phyloP scores from a whole-genome alignment of 2,888 invertebrate species.

The Perdita meconis region DNA sequence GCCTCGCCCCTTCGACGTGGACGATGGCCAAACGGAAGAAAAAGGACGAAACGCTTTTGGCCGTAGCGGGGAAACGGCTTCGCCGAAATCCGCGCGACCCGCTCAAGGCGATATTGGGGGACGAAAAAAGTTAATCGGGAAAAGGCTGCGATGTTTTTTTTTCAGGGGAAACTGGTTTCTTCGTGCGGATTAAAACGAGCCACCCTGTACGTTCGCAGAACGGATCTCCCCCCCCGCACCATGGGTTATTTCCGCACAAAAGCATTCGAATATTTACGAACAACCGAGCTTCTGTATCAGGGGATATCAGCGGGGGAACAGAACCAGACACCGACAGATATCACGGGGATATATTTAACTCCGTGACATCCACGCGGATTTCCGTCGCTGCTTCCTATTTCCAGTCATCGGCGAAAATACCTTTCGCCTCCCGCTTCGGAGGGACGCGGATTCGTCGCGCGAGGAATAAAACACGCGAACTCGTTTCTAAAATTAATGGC shows the following conservation, averaged over 20 bases:
- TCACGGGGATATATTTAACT: conserved; percentile 42
- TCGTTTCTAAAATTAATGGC: neutral
- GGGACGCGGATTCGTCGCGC: neutral
- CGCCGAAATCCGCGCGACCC: too few species aligned
- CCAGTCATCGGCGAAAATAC: conserved; percentile 20
- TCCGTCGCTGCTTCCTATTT: conserved; percentile 2
- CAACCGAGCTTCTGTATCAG: conserved; percentile 11
- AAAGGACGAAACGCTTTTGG: too few species aligned
- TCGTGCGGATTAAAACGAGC: too few species aligned
- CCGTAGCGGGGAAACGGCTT: too few species aligned
- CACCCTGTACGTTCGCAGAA: too few species aligned
- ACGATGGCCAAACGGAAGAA: too few species aligned
- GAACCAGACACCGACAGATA: conserved; percentile 29
- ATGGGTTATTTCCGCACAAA: conserved; percentile 22
- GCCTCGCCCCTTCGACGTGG: too few species aligned
- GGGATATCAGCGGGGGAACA: conserved; percentile 25
- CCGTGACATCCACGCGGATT: neutral
- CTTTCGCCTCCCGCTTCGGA: neutral
- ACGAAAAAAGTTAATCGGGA: too few species aligned
- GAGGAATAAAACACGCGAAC: neutral
- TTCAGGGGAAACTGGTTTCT: too few species aligned
- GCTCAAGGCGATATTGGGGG: too few species aligned
- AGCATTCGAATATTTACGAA: conserved; percentile 54
- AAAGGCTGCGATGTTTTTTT: too few species aligned
- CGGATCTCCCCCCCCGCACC: neutral